Base-by-base conservation (phyloP, 2,113 vertebrate genomes). In the Sarotherodon lohbergeri region DNA sequence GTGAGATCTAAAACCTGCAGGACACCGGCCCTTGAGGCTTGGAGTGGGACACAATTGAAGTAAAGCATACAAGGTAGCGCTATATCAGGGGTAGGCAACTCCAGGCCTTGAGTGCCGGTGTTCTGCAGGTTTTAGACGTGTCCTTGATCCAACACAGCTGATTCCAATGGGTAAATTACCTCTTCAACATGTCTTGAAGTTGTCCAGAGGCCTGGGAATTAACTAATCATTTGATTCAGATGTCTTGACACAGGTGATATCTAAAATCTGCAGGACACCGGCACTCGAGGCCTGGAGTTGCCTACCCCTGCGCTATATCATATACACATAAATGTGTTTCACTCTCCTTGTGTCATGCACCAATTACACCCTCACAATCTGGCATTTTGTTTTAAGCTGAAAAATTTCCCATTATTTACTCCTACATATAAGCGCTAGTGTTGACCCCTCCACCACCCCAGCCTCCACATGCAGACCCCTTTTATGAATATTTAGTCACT, bases 11-110 rank as follows among this genome's bases (percentile, higher is more conserved):
- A 57, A 57, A 57, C 2, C 55, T 57, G 24, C 4, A 16, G 55
- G 12, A 57, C 0, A 27, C 12, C 1, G 0, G 50, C 0, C 12
- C 55, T 27, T 14, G 55, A 57, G 55, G 22, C 55, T 11, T 0
- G 4, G 22, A 7, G 11, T 56, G 6, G 54, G 54, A 56, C 54
- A 7, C 22, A 6, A 24, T 7, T 56, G 11, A 24, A 56, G 22
- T 3, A 56, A 56, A 56, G 54, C n/a, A 24, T 24, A 24, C 22
- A 24, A 56, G n/a, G 54, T 55, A 55, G 54, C 2, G 3, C 3
- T 55, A 55, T 55, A 55, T 55, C 2, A 1, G 22, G 22, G 54
- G 6, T 56, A 24, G 54, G 22, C 11, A 56, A 56, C 54, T 56
- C 54, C 22, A 4, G 54, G 11, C 11, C 54, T 56, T 13, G 11